A percentile compares a stretch with the other conserved stretches of the same genome.
Evolutionary conservation across 92 coral and sea anemone genomes (phyloP).

Genomic region (Epizoanthus scotinus): DNA sequence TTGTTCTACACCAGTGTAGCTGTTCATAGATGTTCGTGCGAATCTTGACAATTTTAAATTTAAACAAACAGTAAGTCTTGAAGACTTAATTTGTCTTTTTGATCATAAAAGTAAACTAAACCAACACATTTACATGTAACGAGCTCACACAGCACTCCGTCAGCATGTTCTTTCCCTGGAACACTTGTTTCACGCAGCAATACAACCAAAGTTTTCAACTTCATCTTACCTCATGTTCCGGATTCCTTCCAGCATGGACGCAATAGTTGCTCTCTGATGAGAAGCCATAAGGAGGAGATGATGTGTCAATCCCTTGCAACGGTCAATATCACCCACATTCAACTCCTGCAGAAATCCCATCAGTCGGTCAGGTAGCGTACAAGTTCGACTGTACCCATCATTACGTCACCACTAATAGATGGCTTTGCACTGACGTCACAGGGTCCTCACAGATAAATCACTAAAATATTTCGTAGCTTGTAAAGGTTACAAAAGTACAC

Average conservation of each 20-base stretch:
- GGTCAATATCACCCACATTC: slow-evolving; percentile 82
- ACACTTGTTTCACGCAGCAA: neutral
- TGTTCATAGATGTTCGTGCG: no score
- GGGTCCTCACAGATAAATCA: no score
- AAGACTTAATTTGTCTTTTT: neutral
- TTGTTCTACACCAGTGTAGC: no score
- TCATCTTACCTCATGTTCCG: slow-evolving; percentile 37
- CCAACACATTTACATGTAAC: neutral
- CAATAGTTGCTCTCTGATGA: slow-evolving; percentile 60
- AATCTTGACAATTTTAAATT: no score
- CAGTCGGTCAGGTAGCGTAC: neutral
- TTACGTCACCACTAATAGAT: no score
- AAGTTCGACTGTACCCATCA: no score
- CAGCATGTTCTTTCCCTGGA: neutral
- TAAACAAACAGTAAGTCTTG: no score
- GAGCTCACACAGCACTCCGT: neutral
- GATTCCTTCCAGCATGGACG: slow-evolving; percentile 42
- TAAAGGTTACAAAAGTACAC: no score
- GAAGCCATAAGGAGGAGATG: slow-evolving; percentile 70
- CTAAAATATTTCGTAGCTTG: no score
- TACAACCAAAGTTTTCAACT: neutral
- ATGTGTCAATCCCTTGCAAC: slow-evolving; percentile 83
- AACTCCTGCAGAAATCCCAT: slow-evolving; percentile 65
- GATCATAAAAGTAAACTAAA: neutral
- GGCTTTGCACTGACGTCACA: no score